A percentile compares a stretch with the other conserved stretches of the same genome.
Conservation (phyloP, 37 sponge, comb jelly and placozoan genomes). For the Aphrocallistes beatrix region DNA sequence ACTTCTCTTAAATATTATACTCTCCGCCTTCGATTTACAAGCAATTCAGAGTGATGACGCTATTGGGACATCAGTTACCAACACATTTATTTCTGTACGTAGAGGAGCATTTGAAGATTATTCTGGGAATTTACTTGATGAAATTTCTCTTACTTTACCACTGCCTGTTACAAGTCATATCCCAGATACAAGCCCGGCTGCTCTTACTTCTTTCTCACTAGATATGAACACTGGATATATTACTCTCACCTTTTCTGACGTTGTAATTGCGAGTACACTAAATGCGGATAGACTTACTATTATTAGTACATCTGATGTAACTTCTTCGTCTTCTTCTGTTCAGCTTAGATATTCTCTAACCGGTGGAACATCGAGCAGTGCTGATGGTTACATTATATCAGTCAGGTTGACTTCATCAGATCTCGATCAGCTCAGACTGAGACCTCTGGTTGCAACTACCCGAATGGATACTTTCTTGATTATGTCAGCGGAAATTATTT, state of each 20-base stretch:
- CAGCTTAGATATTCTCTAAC: slow-evolving; percentile 44
- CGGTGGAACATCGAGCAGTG: slow-evolving; percentile 49
- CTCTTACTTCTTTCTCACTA: slow-evolving; percentile 46
- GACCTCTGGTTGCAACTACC: slow-evolving; percentile 49
- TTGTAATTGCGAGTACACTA: slow-evolving; percentile 45
- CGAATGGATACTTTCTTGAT: slow-evolving; percentile 51
- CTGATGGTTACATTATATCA: slow-evolving; percentile 47
- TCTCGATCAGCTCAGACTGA: slow-evolving; percentile 49
- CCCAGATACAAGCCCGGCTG: slow-evolving; percentile 35
- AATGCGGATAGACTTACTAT: slow-evolving; percentile 42
- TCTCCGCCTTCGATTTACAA: slow-evolving; percentile 53
- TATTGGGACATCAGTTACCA: slow-evolving; percentile 33
- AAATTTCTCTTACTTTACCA: background rate
- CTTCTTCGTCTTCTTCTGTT: slow-evolving; percentile 22
- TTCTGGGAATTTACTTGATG: slow-evolving; percentile 31
- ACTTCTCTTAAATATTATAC: slow-evolving; percentile 32
- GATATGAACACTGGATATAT: slow-evolving; percentile 57
- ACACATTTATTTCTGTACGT: slow-evolving; percentile 39
- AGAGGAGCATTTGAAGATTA: slow-evolving; percentile 48
- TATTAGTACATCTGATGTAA: slow-evolving; percentile 20
- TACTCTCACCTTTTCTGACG: slow-evolving; percentile 70
- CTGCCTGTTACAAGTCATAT: background rate
- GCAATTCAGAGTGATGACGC: slow-evolving; percentile 38
- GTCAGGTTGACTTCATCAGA: slow-evolving; percentile 43
- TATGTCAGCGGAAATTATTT: slow-evolving; percentile 30